Conservation (phyloP, 1,140 invertebrate species). For the Cyphomyrmex costatus region DNA sequence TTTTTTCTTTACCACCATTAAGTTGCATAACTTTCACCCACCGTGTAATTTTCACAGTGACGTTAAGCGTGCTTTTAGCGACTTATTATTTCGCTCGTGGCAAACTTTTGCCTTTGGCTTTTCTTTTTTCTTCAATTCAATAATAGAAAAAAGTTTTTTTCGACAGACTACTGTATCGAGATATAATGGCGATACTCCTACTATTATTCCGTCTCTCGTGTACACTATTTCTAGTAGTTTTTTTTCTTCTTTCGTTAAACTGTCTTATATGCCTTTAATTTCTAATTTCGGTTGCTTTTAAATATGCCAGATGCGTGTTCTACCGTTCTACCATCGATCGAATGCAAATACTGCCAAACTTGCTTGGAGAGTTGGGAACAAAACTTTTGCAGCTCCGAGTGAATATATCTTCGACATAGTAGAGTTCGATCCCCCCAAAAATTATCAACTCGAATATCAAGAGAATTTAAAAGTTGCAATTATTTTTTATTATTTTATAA, state of each 20-base stretch:
- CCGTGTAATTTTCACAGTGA: conserved; percentile 51
- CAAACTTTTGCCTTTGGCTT: conserved; percentile 34
- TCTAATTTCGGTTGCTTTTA: conserved; percentile 47
- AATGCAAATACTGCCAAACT: conserved; percentile 25
- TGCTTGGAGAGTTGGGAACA: conserved; percentile 35
- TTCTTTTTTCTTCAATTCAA: not conserved
- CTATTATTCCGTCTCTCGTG: not conserved
- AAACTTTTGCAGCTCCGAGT: conserved; percentile 26
- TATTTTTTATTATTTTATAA: conserved; percentile 2
- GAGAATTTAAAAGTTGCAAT: conserved; percentile 12
- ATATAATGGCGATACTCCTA: conserved; percentile 18
- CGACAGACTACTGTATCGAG: not conserved
- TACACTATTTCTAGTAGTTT: not conserved
- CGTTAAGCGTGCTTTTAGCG: conserved; percentile 53
- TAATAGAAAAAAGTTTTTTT: conserved; percentile 29
- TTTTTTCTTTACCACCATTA: not conserved
- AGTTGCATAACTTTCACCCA: conserved; percentile 53
- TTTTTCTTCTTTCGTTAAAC: not conserved
- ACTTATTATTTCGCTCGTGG: conserved; percentile 52
- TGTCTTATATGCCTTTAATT: not conserved
- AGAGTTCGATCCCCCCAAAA: conserved; percentile 17
- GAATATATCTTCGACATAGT: not conserved
- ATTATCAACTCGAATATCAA: conserved; percentile 25
- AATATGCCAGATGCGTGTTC: conserved; percentile 29
- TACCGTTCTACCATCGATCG: conserved; percentile 32